Evolutionary conservation across 1,140 invertebrate species (phyloP).

Genomic region (Ruditapes philippinarum): DNA sequence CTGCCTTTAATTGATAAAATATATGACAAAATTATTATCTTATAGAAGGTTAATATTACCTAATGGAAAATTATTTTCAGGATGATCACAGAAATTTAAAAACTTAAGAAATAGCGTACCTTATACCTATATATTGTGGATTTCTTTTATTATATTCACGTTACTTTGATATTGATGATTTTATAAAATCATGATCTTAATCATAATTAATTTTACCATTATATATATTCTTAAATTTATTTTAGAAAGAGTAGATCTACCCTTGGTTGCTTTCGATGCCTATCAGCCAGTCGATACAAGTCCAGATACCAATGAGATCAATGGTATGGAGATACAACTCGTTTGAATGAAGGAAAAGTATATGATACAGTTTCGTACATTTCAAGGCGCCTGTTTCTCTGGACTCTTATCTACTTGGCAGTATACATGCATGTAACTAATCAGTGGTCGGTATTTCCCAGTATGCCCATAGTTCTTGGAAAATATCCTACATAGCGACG

Average conservation of each 20-base stretch:
- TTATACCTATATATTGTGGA: too few relatives aligned
- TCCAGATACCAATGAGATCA: neutral
- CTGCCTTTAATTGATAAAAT: too few relatives aligned
- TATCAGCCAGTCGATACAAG: neutral
- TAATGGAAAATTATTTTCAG: too few relatives aligned
- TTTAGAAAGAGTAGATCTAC: neutral
- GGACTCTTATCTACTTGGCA: constrained; percentile 1
- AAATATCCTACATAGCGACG: neutral
- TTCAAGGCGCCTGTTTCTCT: constrained; percentile 2
- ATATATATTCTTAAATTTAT: too few relatives aligned
- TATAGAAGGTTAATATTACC: too few relatives aligned
- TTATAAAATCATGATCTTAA: too few relatives aligned
- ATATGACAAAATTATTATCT: too few relatives aligned
- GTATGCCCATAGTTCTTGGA: neutral
- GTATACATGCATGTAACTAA: constrained; percentile 9
- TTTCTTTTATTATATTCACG: too few relatives aligned
- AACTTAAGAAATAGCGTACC: too few relatives aligned
- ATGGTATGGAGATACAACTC: neutral
- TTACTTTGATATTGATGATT: too few relatives aligned
- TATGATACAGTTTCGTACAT: constrained; percentile 4
- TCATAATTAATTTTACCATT: too few relatives aligned
- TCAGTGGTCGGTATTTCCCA: neutral
- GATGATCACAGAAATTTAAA: too few relatives aligned
- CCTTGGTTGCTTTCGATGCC: neutral
- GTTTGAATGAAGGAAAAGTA: neutral